Conservation (phyloP, 2,888 invertebrate genomes). For the Parnassius apollo region DNA sequence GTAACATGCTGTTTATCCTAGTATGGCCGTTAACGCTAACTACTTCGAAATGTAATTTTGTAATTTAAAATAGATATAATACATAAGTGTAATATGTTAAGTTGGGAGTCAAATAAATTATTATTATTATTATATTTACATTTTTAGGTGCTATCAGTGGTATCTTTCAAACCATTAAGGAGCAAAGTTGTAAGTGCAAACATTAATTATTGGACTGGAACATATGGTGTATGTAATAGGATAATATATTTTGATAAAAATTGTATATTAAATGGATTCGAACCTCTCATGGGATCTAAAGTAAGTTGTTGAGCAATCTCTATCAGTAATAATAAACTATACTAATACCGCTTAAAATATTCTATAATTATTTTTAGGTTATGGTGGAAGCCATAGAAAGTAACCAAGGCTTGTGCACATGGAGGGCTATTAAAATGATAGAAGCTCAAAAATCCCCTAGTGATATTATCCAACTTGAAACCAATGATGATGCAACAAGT, state of each 20-base stretch:
- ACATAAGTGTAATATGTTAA: no score
- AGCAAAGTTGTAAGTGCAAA: slow-evolving; percentile 75
- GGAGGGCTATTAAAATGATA: slow-evolving; percentile 81
- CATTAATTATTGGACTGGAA: slow-evolving; percentile 66
- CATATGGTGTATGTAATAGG: slow-evolving; percentile 80
- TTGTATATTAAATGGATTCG: slow-evolving; percentile 74
- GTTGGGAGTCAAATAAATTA: no score
- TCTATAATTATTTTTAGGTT: slow-evolving; percentile 55
- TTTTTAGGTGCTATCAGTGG: slow-evolving; percentile 83
- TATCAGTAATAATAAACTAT: slow-evolving; percentile 39
- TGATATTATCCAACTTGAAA: slow-evolving; percentile 30
- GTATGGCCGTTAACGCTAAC: no score
- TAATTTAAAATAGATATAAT: no score
- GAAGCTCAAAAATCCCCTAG: slow-evolving; percentile 50
- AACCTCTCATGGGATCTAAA: slow-evolving; percentile 82
- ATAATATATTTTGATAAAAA: slow-evolving; percentile 82
- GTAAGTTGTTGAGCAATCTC: slow-evolving; percentile 48
- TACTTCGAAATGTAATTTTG: no score
- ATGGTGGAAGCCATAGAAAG: slow-evolving; percentile 87
- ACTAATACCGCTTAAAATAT: neutral
- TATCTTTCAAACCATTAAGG: slow-evolving; percentile 82
- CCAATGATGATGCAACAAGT: slow-evolving; percentile 43
- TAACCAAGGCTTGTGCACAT: slow-evolving; percentile 78
- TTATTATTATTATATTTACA: neutral
- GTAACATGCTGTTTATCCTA: no score